A percentile compares a stretch with the other conserved stretches of the same genome.
phyloP scores from a whole-genome alignment of 2,797 vertebrate genomes.

The Okamejei kenojei region DNA sequence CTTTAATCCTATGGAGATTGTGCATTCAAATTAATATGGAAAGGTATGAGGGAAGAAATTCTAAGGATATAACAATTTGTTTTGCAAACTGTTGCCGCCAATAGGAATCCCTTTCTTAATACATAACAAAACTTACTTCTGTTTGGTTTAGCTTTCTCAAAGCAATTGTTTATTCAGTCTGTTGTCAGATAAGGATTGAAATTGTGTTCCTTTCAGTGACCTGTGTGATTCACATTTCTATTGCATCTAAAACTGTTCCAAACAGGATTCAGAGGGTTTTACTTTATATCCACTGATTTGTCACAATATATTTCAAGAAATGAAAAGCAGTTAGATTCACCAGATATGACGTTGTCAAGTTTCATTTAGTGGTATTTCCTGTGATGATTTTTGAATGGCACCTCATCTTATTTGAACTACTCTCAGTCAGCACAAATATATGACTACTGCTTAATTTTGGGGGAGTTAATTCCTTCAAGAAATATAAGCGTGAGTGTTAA shows the following conservation, averaged over 20 bases:
- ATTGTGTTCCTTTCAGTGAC: background rate
- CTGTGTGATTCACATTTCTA: slow-evolving; percentile 20
- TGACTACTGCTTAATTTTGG: background rate
- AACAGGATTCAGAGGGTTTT: background rate
- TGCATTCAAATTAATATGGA: background rate
- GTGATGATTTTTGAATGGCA: background rate
- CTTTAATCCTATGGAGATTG: background rate
- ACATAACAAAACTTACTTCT: background rate
- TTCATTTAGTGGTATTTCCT: background rate
- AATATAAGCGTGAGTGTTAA: slow-evolving; percentile 1
- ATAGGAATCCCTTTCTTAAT: too few species aligned
- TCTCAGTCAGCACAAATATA: background rate
- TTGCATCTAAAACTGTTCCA: background rate
- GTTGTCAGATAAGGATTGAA: background rate
- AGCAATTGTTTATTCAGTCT: background rate
- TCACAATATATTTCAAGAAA: slow-evolving; percentile 17
- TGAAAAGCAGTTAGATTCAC: background rate
- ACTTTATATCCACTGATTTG: background rate
- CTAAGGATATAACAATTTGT: background rate
- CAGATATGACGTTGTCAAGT: background rate
- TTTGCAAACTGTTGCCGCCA: too few species aligned
- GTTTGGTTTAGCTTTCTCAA: background rate
- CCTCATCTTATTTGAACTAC: background rate
- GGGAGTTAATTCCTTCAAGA: background rate
- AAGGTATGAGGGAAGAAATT: background rate